A percentile compares a stretch with the other conserved stretches of the same genome.
Evolutionary conservation across 2,888 invertebrate species (phyloP).

Genomic region (Caenorhabditis sp.): DNA sequence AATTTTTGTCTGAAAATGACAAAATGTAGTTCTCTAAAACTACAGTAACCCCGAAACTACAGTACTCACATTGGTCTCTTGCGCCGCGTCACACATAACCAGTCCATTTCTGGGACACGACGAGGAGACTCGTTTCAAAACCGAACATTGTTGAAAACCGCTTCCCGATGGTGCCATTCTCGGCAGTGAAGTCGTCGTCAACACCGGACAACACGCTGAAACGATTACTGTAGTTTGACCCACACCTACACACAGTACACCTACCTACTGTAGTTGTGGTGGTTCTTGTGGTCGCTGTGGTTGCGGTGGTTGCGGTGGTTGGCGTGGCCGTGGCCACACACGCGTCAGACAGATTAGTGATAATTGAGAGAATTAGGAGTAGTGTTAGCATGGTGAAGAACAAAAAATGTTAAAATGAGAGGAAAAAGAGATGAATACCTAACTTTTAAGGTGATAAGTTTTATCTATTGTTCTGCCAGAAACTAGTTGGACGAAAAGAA

Average conservation of each 20-base stretch:
- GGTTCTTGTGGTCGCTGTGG: not conserved
- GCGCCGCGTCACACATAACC: slow-evolving; percentile 40
- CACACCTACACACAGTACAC: not conserved
- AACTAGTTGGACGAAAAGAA: too few species aligned
- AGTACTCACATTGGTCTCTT: slow-evolving; percentile 31
- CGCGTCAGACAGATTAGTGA: too few species aligned
- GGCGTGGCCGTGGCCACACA: not conserved
- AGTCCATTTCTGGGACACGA: slow-evolving; percentile 40
- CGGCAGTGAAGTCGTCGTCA: slow-evolving; percentile 13
- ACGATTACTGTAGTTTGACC: not conserved
- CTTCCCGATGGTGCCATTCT: slow-evolving; percentile 7
- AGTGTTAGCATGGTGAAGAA: too few species aligned
- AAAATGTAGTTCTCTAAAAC: too few species aligned
- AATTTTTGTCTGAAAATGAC: too few species aligned
- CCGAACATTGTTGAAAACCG: slow-evolving; percentile 35
- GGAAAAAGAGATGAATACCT: too few species aligned
- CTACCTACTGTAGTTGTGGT: not conserved
- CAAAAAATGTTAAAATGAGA: too few species aligned
- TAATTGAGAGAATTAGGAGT: too few species aligned
- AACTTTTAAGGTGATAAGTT: too few species aligned
- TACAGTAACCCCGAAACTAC: too few species aligned
- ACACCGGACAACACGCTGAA: slow-evolving; percentile 42
- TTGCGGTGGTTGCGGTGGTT: not conserved
- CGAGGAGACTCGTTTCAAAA: slow-evolving; percentile 39
- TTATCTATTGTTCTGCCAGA: too few species aligned